Percentiles rank a stretch among this genome's conserved stretches.
These are phyloP conservation scores for Danaus plexippus DNA, from an alignment of 1,140 invertebrate genomes.

Conservation along the genomic window DNA sequence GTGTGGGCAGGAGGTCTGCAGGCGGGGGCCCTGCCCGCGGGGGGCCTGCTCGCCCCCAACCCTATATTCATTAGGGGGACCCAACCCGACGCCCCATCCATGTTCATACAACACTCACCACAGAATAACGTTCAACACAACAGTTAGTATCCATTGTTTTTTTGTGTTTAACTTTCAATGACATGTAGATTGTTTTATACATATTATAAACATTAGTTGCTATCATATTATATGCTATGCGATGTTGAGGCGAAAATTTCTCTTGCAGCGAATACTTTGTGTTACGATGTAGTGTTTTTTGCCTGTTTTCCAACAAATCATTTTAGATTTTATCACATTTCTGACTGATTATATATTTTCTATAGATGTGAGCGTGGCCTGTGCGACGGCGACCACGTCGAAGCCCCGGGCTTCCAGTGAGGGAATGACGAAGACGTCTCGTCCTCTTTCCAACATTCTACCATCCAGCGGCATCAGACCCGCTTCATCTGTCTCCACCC, in stretches of 20 bases:
- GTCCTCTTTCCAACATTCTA: constrained; percentile 78
- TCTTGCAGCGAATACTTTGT: no score
- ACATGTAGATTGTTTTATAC: no score
- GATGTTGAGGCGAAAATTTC: no score
- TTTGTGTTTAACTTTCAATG: not conserved
- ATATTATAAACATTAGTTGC: no score
- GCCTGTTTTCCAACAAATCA: no score
- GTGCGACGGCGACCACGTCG: constrained; percentile 35
- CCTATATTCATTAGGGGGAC: constrained; percentile 86
- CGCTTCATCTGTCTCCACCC: constrained; percentile 81
- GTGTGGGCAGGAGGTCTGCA: constrained; percentile 81
- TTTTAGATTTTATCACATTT: no score
- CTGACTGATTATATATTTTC: no score
- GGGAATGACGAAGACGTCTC: constrained; percentile 71
- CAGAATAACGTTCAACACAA: constrained; percentile 68
- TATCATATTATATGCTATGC: no score
- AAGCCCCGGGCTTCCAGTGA: constrained; percentile 58
- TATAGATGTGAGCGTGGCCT: constrained; percentile 43
- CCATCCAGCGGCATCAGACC: constrained; percentile 80
- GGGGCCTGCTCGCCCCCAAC: constrained; percentile 76
- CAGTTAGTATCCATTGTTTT: constrained; percentile 38
- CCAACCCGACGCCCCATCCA: constrained; percentile 79
- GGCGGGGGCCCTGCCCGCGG: constrained; percentile 59
- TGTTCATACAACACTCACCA: constrained; percentile 91
- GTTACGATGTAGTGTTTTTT: no score